Evolutionary conservation across 1,140 invertebrate species (phyloP).

Genomic region (Leptopilina boulardi): DNA sequence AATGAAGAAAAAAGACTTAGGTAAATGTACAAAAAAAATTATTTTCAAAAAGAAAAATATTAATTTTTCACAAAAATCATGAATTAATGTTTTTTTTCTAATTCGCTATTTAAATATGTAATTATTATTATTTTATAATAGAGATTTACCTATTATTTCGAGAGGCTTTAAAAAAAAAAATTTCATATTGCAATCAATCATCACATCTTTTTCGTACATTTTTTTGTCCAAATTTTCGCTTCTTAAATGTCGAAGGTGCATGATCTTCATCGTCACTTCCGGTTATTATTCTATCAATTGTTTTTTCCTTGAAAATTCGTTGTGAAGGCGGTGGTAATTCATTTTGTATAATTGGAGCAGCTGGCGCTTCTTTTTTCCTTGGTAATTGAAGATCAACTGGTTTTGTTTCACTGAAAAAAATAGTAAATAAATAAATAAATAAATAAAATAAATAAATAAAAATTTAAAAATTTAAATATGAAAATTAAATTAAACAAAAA

Average conservation of each 20-base stretch:
- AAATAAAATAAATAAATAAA: constrained; percentile 25
- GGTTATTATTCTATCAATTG: constrained; percentile 68
- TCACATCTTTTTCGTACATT: constrained; percentile 78
- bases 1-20: not conserved
- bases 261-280: constrained; percentile 74
- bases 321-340: constrained; percentile 70
- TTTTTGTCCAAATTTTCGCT: constrained; percentile 79
- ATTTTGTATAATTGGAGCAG: constrained; percentile 56
- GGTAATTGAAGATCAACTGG: constrained; percentile 80
- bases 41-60: too few species aligned
- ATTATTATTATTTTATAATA: too few species aligned
- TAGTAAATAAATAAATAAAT: constrained; percentile 18
- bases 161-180: too few species aligned
- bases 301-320: constrained; percentile 82
- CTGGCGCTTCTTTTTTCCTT: constrained; percentile 64
- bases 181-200: constrained; percentile 67
- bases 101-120: too few species aligned
- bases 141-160: too few species aligned
- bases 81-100: too few species aligned
- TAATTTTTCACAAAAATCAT: too few species aligned
- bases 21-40: too few species aligned
- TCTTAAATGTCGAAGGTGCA: constrained; percentile 78
- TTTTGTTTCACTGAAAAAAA: constrained; percentile 70
- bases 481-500: constrained; percentile 30
- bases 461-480: constrained; percentile 2